These are phyloP conservation scores for Apodemia duryi DNA, from an alignment of 2,888 invertebrate genomes.

Conservation along the genomic window DNA sequence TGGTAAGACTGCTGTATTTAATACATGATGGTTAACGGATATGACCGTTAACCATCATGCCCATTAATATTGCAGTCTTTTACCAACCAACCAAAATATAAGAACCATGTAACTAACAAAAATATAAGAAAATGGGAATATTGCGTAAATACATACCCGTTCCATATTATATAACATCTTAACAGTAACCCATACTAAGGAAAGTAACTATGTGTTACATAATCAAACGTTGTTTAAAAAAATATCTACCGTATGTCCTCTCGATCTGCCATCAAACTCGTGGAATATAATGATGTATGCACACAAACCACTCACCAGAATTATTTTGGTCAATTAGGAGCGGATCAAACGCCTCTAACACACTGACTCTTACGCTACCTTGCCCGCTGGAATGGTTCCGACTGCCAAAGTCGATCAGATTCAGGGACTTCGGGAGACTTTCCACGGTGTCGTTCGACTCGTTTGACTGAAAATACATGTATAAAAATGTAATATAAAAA, in stretches of 20 bases:
- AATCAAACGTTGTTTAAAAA: not conserved
- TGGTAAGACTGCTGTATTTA: too few species aligned
- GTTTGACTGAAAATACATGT: slow-evolving; percentile 49
- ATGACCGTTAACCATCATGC: too few species aligned
- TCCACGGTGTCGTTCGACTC: slow-evolving; percentile 61
- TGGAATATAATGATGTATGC: slow-evolving; percentile 33
- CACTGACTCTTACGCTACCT: slow-evolving; percentile 82
- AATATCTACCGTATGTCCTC: slow-evolving; percentile 7
- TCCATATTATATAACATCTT: too few species aligned
- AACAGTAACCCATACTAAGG: too few species aligned
- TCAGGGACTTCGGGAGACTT: slow-evolving; percentile 58
- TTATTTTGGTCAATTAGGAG: slow-evolving; percentile 82
- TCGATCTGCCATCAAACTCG: slow-evolving; percentile 25
- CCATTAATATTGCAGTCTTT: too few species aligned
- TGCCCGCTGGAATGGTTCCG: slow-evolving; percentile 44
- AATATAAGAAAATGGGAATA: too few species aligned
- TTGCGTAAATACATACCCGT: too few species aligned
- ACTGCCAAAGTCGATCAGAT: slow-evolving; percentile 69
- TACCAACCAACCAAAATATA: too few species aligned
- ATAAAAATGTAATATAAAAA: too few species aligned
- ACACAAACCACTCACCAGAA: slow-evolving; percentile 74
- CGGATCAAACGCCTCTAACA: slow-evolving; percentile 94
- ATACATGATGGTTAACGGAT: too few species aligned
- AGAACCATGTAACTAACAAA: too few species aligned
- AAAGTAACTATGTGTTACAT: too few species aligned